Percentiles rank a stretch among this genome's conserved stretches.
Conservation (phyloP, 2,113 vertebrate species). For the Electrona antarctica region DNA sequence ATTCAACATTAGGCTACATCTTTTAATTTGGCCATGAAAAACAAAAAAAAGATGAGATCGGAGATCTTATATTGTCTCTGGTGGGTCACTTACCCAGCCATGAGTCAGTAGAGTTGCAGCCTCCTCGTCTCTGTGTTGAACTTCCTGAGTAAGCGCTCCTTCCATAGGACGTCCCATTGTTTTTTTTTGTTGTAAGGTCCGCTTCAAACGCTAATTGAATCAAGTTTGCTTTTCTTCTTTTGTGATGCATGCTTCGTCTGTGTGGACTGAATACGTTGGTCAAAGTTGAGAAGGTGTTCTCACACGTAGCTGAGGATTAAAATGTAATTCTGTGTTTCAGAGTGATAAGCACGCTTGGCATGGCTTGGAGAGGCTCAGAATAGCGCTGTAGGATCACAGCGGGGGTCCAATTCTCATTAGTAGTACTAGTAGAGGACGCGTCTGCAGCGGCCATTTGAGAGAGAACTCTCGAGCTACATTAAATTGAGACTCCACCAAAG, state of each 20-base stretch:
- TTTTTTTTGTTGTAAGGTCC: not conserved
- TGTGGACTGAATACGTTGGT: not conserved
- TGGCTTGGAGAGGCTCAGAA: not conserved
- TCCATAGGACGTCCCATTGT: no score
- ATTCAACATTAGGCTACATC: no score
- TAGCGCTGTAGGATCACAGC: not conserved
- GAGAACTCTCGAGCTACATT: not conserved
- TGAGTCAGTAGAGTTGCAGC: not conserved
- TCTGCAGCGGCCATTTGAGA: not conserved
- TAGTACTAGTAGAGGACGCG: not conserved
- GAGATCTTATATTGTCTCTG: no score
- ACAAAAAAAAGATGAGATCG: no score
- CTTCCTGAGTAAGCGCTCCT: not conserved
- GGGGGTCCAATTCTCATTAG: not conserved
- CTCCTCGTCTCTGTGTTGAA: not conserved
- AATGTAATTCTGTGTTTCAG: not conserved
- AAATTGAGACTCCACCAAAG: conserved; percentile 9
- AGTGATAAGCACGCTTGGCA: not conserved
- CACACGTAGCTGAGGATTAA: conserved; percentile 2
- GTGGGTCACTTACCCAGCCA: no score
- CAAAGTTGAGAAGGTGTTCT: not conserved
- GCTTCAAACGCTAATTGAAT: not conserved
- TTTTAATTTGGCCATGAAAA: no score
- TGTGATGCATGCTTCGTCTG: conserved; percentile 2
- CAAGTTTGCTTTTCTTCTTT: not conserved